Base-by-base conservation (phyloP, 53 echinoderm and acorn worm species). In the Astropecten irregularis region DNA sequence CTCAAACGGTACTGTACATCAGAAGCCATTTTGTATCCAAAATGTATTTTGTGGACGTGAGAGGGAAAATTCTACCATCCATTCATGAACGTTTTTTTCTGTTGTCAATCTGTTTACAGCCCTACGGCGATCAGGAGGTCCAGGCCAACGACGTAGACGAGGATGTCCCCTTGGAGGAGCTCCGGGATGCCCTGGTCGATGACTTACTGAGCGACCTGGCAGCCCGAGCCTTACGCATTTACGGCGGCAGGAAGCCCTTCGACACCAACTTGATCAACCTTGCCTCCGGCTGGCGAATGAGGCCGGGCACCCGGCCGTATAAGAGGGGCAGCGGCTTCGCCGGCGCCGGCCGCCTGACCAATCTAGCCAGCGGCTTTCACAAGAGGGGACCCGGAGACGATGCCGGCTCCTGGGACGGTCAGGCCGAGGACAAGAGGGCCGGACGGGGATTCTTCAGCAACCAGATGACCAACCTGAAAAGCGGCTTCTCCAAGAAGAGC, bases 401-500 rank as follows among this genome's bases (percentile, higher is more conserved):
- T 34, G 36, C 55, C 28, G 51, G 32, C 3, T 3, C 34, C 3
- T 71, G 30, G 71, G 34, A 27, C 27, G 52, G 15, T 9, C 3
- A 37, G 2, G 64, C 36, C 15, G 38, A 38, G 23, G 74, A 74
- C 16, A 56, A 74, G 56, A 22, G 57, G 38, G 55, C 55, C 16
- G 50, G 57, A 20, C n/a, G n/a, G n/a, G 15, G 48, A 21, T 14
- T 20, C 2, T 54, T 57, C 1, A 5, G 13, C 30, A 60, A 30
- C 40, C 42, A 18, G 77, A 7, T 76, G 44, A 73, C 77, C 46
- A 25, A 59, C 14, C 40, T 76, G 15, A n/a, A 7, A 10, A 76
- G 77, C 8, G 77, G 77, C 2, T 76, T 76, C 59, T 15, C 57
- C n/a, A 76, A 42, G 15, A 23, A 44, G 8, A 16, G 6, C 6